Base-by-base conservation (phyloP, 2,797 vertebrate genomes). In the Anomalospiza imberbis region DNA sequence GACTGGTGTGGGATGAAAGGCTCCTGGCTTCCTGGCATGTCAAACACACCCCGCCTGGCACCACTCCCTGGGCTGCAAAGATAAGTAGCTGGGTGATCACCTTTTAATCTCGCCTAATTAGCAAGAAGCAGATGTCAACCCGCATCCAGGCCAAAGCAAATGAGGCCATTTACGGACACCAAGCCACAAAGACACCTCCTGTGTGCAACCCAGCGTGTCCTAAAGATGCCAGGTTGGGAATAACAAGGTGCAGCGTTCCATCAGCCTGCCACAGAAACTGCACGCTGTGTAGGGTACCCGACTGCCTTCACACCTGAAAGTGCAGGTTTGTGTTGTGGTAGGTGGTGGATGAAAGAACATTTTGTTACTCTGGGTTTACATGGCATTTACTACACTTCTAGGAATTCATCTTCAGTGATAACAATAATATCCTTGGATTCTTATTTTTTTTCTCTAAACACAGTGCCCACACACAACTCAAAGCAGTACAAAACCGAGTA, bases 221-320 rank as follows among this genome's bases (percentile, higher is more conserved):
- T 21, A 24, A 79, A 68, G 73, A 44, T 0, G 0, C 1, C 3
- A 22, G 36, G 60, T 2, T 12, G 44, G 78, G 50, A 75, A 62
- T 24, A 75, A 87, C 75, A 74, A 32, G 3, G 2, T 0, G 50
- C 45, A 65, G 60, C 22, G 0, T 72, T 92, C 91, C 61, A 47
- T 7, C 21, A 13, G 48, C 40, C 26, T 32, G 58, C 77, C 10
- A 0, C 77, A 82, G 88, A 75, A 86, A 67, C 77, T 61, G 84
- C 67, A 26, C 0, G 0, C 63, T 17, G 24, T 1, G 67, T 1
- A 47, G 0, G 40, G 38, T 13, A 54, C 58, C 22, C 0, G 1
- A 12, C 54, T 51, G 54, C 22, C 62, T 13, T 34, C 53, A 14
- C 44, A 48, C 73, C 55, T 38, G 1, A 71, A 86, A 86, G 48